These are phyloP conservation scores for Fulica atra DNA, from an alignment of 2,113 vertebrate species.

Conservation along the genomic window DNA sequence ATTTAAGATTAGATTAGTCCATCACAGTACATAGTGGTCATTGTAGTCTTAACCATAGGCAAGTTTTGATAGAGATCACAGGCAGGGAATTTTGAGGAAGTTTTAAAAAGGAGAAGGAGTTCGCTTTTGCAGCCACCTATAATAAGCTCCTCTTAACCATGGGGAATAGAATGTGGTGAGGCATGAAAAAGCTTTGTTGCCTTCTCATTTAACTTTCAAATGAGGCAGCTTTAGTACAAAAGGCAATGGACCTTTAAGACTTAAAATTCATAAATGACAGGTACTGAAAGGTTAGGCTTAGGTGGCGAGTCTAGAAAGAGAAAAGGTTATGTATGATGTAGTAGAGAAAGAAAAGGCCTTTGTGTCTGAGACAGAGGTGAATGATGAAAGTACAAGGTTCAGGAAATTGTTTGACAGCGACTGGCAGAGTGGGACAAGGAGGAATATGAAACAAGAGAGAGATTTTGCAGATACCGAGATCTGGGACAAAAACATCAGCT, in stretches of 20 bases:
- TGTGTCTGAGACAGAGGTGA: not conserved
- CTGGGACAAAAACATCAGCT: not conserved
- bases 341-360: not conserved
- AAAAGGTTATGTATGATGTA: not conserved
- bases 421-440: not conserved
- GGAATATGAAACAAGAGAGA: not conserved
- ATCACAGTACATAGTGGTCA: not conserved
- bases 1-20: not conserved
- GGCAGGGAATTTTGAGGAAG: not conserved
- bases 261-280: not conserved
- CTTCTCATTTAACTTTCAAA: slow-evolving; percentile 31
- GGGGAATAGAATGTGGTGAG: not conserved
- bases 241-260: not conserved
- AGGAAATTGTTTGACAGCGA: not conserved
- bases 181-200: not conserved
- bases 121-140: not conserved
- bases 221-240: not conserved
- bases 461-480: not conserved
- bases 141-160: not conserved
- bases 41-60: not conserved
- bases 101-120: not conserved
- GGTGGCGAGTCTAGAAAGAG: not conserved
- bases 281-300: not conserved
- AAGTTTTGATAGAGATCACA: not conserved
- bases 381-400: not conserved